These are phyloP conservation scores for Orthosia incerta DNA, from an alignment of 2,888 invertebrate species.

Conservation along the genomic window DNA sequence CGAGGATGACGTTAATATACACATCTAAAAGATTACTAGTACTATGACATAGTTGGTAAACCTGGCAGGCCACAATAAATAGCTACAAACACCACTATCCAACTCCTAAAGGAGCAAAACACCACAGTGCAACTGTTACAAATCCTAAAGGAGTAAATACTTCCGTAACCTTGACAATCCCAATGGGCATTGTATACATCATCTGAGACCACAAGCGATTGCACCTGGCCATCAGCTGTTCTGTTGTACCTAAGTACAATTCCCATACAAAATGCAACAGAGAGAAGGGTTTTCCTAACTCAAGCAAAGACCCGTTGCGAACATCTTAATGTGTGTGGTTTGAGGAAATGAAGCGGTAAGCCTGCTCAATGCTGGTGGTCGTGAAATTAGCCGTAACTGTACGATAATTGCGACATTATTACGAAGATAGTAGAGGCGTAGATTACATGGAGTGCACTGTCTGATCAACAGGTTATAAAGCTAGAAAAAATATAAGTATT, in stretches of 20 bases:
- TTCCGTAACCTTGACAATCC: conserved; percentile 24
- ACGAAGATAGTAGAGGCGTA: conserved; percentile 71
- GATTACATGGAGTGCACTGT: conserved; percentile 72
- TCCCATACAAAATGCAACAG: conserved; percentile 6
- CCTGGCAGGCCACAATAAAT: background rate
- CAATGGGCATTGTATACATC: background rate
- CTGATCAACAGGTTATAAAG: conserved; percentile 53
- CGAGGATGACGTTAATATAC: conserved; percentile 25
- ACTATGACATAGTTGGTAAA: background rate
- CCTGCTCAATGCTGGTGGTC: conserved; percentile 62
- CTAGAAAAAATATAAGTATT: background rate
- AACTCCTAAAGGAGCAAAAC: background rate
- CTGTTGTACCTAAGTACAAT: conserved; percentile 18
- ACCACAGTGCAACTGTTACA: background rate
- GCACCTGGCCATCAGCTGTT: conserved; percentile 51
- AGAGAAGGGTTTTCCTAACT: conserved; percentile 35
- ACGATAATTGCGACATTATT: conserved; percentile 65
- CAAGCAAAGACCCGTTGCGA: conserved; percentile 48
- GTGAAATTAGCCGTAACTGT: conserved; percentile 68
- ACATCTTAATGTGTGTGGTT: conserved; percentile 60
- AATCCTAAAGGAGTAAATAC: background rate
- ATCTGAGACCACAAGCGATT: background rate
- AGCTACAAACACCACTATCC: background rate
- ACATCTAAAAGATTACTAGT: conserved; percentile 10
- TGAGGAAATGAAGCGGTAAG: conserved; percentile 66